Evolutionary conservation across 2,888 invertebrate species (phyloP).

Genomic region (Mythimna vitellina): DNA sequence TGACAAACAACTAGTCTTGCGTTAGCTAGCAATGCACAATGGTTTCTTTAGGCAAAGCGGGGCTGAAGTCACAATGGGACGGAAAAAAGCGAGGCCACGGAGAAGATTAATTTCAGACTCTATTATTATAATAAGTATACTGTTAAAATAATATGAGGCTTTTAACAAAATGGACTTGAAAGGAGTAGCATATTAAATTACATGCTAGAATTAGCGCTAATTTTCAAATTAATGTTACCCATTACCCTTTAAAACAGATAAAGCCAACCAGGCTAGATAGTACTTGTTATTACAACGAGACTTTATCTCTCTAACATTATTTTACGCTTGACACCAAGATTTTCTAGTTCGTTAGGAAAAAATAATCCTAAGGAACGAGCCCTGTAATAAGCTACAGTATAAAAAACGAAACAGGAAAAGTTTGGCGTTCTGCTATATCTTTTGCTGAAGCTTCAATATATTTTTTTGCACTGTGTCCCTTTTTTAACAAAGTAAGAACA

Average conservation of each 20-base stretch:
- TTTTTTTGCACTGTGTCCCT: constrained; percentile 37
- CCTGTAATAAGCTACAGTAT: constrained; percentile 33
- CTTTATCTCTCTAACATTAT: constrained; percentile 20
- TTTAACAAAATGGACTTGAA: constrained; percentile 18
- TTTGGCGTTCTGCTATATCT: constrained; percentile 11
- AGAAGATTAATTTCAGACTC: constrained; percentile 52
- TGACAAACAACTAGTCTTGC: constrained; percentile 51
- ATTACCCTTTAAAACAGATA: constrained; percentile 9
- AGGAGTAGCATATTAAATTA: constrained; percentile 30
- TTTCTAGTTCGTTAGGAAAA: constrained; percentile 11
- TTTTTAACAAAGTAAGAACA: constrained; percentile 48
- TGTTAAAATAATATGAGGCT: constrained; percentile 25
- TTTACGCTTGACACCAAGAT: constrained; percentile 25
- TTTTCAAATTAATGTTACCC: constrained; percentile 6
- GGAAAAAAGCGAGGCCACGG: constrained; percentile 28
- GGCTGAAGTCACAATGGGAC: constrained; percentile 41
- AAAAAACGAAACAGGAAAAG: constrained; percentile 19
- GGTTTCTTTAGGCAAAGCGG: constrained; percentile 46
- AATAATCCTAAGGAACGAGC: constrained; percentile 7
- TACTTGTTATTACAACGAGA: constrained; percentile 21
- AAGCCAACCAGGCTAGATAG: neutral
- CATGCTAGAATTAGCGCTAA: constrained; percentile 18
- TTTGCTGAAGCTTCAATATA: neutral
- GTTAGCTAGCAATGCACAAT: constrained; percentile 47
- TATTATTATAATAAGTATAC: constrained; percentile 47